These are phyloP conservation scores for Pseudochromis fuscus DNA, from an alignment of 2,797 vertebrate species.

Conservation along the genomic window DNA sequence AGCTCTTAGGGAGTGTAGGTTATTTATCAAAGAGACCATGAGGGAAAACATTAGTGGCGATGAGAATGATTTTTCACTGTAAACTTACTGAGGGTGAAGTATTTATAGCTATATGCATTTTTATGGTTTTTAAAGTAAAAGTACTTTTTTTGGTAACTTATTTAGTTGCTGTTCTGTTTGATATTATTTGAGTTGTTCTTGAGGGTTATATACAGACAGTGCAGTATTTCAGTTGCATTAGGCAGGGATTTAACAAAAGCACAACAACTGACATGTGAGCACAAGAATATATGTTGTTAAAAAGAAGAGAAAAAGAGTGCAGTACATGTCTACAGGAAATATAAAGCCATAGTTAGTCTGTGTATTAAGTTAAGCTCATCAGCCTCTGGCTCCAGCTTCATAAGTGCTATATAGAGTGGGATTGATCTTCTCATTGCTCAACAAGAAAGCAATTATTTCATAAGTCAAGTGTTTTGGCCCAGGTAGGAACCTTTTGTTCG, in stretches of 20 bases:
- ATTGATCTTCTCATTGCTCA: background rate
- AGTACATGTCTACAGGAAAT: background rate
- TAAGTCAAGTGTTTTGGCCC: background rate
- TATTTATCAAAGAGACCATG: slow-evolving; percentile 42
- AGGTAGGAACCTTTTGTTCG: slow-evolving; percentile 1
- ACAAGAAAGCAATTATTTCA: background rate
- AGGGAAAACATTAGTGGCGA: slow-evolving; percentile 24
- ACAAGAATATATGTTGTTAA: background rate
- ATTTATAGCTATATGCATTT: slow-evolving; percentile 35
- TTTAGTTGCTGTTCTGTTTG: background rate
- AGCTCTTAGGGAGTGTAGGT: slow-evolving; percentile 37
- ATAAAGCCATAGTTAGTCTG: background rate
- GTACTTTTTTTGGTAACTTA: background rate
- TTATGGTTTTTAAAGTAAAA: background rate
- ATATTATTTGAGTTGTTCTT: slow-evolving; percentile 6
- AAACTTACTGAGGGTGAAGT: slow-evolving; percentile 26
- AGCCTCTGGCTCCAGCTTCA: background rate
- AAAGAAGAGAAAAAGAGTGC: too few relatives aligned
- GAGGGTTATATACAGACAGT: background rate
- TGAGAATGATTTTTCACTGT: slow-evolving; percentile 28
- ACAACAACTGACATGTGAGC: background rate
- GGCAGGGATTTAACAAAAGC: background rate
- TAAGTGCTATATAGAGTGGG: background rate
- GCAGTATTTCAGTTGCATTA: background rate
- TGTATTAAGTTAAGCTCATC: background rate